Percentiles rank a stretch among this genome's conserved stretches.
These are phyloP conservation scores for Leucophenga maculata DNA, from an alignment of 2,888 invertebrate genomes.

Conservation along the genomic window DNA sequence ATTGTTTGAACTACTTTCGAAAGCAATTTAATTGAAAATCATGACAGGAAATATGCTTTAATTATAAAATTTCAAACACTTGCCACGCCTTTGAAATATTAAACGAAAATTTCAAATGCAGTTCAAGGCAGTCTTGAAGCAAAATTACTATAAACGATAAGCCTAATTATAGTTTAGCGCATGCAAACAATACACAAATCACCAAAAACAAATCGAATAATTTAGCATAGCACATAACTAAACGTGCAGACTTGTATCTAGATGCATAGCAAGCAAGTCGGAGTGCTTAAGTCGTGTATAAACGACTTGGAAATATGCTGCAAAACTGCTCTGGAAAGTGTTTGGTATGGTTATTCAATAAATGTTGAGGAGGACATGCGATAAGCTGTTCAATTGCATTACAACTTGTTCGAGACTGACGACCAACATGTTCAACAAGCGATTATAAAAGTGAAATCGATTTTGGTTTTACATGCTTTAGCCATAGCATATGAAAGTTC, in stretches of 20 bases:
- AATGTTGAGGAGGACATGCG: too few relatives aligned
- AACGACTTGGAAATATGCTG: too few relatives aligned
- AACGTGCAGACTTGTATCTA: neutral
- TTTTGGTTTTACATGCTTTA: too few relatives aligned
- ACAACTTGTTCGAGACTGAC: too few relatives aligned
- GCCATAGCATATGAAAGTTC: too few relatives aligned
- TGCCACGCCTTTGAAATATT: neutral
- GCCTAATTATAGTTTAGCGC: neutral
- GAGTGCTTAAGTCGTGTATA: too few relatives aligned
- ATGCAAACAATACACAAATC: constrained; percentile 5
- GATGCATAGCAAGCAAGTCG: neutral
- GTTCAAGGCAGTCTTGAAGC: neutral
- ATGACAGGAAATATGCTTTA: neutral
- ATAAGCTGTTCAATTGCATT: too few relatives aligned
- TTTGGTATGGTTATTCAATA: too few relatives aligned
- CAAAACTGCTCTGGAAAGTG: too few relatives aligned
- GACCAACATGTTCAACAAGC: too few relatives aligned
- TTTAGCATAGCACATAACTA: constrained; percentile 14
- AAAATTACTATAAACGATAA: neutral
- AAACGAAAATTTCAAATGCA: neutral
- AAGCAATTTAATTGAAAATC: neutral
- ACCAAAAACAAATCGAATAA: constrained; percentile 27
- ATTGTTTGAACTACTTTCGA: too few relatives aligned
- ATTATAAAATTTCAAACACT: neutral
- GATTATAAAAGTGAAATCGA: too few relatives aligned